A percentile compares a stretch with the other conserved stretches of the same genome.
These are phyloP conservation scores for Drosophila hamatofila DNA, from an alignment of 2,888 invertebrate genomes.

Conservation along the genomic window DNA sequence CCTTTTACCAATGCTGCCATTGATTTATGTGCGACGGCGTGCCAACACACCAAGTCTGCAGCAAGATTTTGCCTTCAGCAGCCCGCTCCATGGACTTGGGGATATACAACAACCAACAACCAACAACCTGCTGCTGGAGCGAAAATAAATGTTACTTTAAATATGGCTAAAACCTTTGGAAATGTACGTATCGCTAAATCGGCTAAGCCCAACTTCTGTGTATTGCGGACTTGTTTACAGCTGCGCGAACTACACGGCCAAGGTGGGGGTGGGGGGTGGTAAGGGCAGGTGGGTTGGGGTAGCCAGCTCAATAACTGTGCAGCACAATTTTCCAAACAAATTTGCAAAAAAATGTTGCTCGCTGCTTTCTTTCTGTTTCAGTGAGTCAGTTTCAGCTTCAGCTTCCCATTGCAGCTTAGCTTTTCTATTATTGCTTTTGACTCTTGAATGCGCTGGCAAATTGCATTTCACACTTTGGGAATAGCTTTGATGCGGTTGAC, in stretches of 20 bases:
- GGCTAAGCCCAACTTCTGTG: conserved; percentile 47
- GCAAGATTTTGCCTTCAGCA: background rate
- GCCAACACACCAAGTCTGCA: conserved; percentile 49
- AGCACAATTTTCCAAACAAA: conserved; percentile 67
- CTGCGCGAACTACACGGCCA: background rate
- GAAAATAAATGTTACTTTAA: conserved; percentile 63
- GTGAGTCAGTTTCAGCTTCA: conserved; percentile 17
- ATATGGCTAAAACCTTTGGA: conserved; percentile 50
- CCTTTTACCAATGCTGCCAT: conserved; percentile 59
- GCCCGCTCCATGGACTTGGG: background rate
- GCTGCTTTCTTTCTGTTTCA: conserved; percentile 35
- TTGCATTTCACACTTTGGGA: conserved; percentile 18
- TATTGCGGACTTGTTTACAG: conserved; percentile 38
- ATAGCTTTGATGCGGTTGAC: background rate
- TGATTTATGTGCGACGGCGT: conserved; percentile 66
- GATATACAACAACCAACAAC: conserved; percentile 18
- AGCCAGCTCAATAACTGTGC: conserved; percentile 43
- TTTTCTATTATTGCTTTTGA: conserved; percentile 64
- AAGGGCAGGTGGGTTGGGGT: background rate
- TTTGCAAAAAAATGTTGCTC: conserved; percentile 48
- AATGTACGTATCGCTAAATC: conserved; percentile 34
- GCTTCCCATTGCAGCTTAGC: conserved; percentile 31
- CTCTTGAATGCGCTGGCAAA: conserved; percentile 45
- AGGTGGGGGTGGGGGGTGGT: fast-evolving
- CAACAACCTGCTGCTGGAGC: conserved; percentile 24